Evolutionary conservation across 2,113 vertebrate genomes (phyloP), one percentile per base, ranked within the genome.

Genomic region (Burhinus bistriatus): DNA sequence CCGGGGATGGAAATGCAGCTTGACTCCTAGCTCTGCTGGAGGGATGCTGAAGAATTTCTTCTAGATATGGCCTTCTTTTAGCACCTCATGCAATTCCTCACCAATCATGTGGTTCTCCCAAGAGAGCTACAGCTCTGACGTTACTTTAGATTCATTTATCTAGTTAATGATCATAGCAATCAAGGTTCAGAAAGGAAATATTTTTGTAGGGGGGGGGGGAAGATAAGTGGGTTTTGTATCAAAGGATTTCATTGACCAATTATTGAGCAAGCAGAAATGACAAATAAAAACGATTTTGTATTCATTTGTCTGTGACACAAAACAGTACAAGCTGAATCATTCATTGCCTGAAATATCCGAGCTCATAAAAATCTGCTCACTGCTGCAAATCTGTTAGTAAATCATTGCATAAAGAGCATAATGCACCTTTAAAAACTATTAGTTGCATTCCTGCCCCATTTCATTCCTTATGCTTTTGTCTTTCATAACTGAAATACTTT

Each of bases 351-450:
- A 90, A 92, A 93, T 92, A 93, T 30, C 55, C 0, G 4, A 86
- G 81, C 52, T 88, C 54, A 71, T 80, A 94, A 86, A 95, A 96
- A 88, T 47, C 72, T 83, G 45, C 58, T 94, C 66, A 18, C 18
- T 93, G 62, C 59, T 88, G 42, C 58, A 92, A 95, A 90, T 73
- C 87, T 77, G 42, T 77, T 58, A 44, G 52, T 72, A 94, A 95
- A 91, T 58, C 38, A 40, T 34, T 62, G 55, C 49, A 57, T 79
- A 92, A 76, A 23, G 13, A 92, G 15, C 54, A 69, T 36, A 30
- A 30, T 61, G 26, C 54, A 93, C 82, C 81, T 95, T 91, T 93
- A 87, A 91, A 93, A 93, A 65, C 36, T 54, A 65, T 49, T 93
- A 78, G 79, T 42, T 85, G 62, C 12, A 21, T 87, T 95, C 49